phyloP scores from a whole-genome alignment of 2,113 vertebrate species.

The Baryphthengus martii region DNA sequence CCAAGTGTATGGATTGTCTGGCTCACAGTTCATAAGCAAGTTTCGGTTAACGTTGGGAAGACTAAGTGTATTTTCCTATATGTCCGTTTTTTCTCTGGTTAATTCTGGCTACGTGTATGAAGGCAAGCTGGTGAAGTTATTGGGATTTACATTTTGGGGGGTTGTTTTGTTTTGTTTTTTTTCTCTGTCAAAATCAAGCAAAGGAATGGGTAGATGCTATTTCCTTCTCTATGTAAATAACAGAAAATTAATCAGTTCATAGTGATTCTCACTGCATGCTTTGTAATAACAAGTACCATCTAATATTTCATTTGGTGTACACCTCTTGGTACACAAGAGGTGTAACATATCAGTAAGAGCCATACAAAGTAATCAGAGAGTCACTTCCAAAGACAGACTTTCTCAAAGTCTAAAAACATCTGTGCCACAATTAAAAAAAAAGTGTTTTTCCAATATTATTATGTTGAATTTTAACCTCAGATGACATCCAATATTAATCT shows the following conservation, averaged over 20 bases:
- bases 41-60: too few relatives aligned
- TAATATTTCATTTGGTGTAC: background rate
- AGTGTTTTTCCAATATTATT: background rate
- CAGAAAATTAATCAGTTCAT: background rate
- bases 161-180: too few relatives aligned
- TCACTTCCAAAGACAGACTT: background rate
- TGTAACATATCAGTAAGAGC: background rate
- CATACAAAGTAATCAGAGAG: background rate
- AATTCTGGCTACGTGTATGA: background rate
- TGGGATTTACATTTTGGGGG: background rate
- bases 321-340: too few relatives aligned
- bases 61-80: background rate
- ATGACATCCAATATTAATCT: background rate
- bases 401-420: background rate
- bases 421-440: background rate
- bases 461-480: background rate
- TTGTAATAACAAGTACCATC: background rate
- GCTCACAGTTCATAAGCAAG: too few relatives aligned
- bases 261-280: background rate
- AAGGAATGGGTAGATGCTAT: background rate
- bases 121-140: background rate
- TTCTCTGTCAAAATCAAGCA: background rate
- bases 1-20: too few relatives aligned
- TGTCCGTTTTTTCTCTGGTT: background rate
- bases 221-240: background rate